A percentile compares a stretch with the other conserved stretches of the same genome.
These are phyloP conservation scores for Pseudochirops corinnae DNA, from an alignment of 2,797 vertebrate species.

Conservation along the genomic window DNA sequence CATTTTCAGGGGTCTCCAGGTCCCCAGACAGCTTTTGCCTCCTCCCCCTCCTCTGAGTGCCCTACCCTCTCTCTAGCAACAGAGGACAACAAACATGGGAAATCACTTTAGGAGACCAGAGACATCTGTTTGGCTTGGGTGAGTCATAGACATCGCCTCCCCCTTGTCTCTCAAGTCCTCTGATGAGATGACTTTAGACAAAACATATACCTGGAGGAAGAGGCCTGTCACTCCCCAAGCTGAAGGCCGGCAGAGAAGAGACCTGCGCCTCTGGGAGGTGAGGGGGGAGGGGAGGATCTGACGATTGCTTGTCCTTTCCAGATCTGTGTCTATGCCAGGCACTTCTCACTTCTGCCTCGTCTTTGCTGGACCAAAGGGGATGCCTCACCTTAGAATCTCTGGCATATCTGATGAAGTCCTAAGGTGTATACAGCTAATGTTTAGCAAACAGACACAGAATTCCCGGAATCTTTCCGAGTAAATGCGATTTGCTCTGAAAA, in stretches of 20 bases:
- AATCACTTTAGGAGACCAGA: conserved; percentile 67
- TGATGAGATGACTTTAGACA: conserved; percentile 74
- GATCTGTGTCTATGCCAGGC: neutral
- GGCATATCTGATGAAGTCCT: conserved; percentile 25
- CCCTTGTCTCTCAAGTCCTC: conserved; percentile 71
- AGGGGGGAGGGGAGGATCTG: neutral
- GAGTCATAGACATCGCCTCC: conserved; percentile 76
- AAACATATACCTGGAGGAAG: conserved; percentile 73
- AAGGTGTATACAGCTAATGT: conserved; percentile 40
- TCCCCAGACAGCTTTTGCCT: neutral
- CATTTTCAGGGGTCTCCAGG: neutral
- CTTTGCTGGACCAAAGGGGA: conserved; percentile 18
- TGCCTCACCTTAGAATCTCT: conserved; percentile 46
- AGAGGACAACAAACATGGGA: conserved; percentile 60
- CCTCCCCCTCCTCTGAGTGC: conserved; percentile 17
- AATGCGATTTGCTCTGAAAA: conserved; percentile 46
- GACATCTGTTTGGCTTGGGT: conserved; percentile 78
- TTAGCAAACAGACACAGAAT: conserved; percentile 56
- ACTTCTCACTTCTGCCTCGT: neutral
- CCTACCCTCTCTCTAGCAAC: neutral
- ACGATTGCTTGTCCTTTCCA: neutral
- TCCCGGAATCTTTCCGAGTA: conserved; percentile 54
- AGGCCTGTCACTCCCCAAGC: conserved; percentile 38
- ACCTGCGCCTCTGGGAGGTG: neutral
- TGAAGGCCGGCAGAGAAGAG: conserved; percentile 19